These are phyloP conservation scores for Papilio aristodemus DNA, from an alignment of 1,140 invertebrate genomes.

Conservation along the genomic window DNA sequence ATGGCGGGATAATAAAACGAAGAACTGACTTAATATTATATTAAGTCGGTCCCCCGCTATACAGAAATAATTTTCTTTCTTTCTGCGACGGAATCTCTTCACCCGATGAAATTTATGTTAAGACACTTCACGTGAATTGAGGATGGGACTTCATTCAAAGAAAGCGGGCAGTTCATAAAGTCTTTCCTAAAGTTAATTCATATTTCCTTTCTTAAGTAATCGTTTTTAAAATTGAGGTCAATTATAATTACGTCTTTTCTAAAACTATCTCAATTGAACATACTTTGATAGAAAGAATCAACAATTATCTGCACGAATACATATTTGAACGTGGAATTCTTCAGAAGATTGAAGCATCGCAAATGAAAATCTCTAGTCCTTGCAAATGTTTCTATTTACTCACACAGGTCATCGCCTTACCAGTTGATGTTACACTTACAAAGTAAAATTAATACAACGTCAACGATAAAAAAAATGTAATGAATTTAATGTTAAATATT, in stretches of 20 bases:
- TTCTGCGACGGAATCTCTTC: background rate
- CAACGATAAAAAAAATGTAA: background rate
- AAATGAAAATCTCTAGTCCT: too few relatives aligned
- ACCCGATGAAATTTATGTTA: background rate
- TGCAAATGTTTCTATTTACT: background rate
- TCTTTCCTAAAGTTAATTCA: background rate
- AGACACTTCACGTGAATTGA: background rate
- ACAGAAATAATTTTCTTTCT: background rate
- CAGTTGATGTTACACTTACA: too few relatives aligned
- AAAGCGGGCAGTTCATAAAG: background rate
- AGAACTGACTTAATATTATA: background rate
- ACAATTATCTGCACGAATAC: too few relatives aligned
- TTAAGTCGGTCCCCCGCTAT: background rate
- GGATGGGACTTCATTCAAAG: background rate
- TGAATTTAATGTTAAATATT: background rate
- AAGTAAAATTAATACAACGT: background rate
- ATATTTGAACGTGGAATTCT: too few relatives aligned
- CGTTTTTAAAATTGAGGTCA: background rate
- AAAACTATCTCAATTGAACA: background rate
- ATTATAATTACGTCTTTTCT: background rate
- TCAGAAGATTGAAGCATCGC: too few relatives aligned
- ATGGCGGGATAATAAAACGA: background rate
- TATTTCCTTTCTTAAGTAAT: constrained; percentile 4
- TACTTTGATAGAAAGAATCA: too few relatives aligned
- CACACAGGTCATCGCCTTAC: background rate